Evolutionary conservation across 2,113 vertebrate species (phyloP).

Genomic region (Aptenodytes forsteri): DNA sequence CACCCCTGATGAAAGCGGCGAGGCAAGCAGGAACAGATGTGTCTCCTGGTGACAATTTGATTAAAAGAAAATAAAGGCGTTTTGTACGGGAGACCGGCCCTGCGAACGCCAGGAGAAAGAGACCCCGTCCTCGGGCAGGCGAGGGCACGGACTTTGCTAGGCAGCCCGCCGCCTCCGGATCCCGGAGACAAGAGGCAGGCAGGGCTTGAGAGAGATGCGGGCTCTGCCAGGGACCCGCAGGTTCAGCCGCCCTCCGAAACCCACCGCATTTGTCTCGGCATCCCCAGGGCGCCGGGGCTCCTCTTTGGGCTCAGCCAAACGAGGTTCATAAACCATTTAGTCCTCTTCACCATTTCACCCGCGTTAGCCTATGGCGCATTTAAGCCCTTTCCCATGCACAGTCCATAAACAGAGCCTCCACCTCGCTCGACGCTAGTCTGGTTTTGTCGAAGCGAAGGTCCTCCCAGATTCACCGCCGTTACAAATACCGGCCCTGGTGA

Average conservation of each 20-base stretch:
- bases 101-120: neutral
- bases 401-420: accelerated
- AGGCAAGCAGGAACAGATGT: conserved; percentile 33
- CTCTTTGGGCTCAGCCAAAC: neutral
- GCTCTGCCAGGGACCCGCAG: neutral
- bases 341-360: accelerated
- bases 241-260: neutral
- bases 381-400: accelerated
- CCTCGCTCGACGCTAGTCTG: neutral
- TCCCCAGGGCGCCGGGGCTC: neutral
- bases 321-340: accelerated
- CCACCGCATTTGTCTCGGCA: accelerated
- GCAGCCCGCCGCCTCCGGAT: accelerated
- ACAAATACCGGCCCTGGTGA: accelerated
- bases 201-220: accelerated
- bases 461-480: neutral
- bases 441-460: neutral
- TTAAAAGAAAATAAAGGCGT: conserved; percentile 49
- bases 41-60: conserved; percentile 59
- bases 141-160: accelerated
- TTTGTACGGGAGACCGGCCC: neutral
- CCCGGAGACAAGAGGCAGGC: neutral
- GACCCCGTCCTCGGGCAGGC: neutral
- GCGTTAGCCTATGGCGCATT: accelerated
- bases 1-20: conserved; percentile 51